Percentiles rank a stretch among this genome's conserved stretches.
phyloP scores from a whole-genome alignment of 30 jellyfish, hydroid and myxozoan genomes.

The Hydractinia echinata region DNA sequence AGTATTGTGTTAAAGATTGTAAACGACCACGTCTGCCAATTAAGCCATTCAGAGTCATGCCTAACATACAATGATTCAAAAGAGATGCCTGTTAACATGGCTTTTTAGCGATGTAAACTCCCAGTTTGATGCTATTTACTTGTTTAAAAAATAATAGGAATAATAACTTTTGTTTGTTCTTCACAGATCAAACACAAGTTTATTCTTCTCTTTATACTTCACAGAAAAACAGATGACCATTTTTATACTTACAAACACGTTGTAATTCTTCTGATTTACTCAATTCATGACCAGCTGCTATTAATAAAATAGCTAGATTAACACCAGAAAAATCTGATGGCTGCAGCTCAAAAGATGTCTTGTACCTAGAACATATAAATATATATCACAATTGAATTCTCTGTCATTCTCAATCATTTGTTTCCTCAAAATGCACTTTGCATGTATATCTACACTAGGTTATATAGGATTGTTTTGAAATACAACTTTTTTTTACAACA shows the following conservation, averaged over 20 bases:
- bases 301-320: constrained; percentile 82
- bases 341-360: constrained; percentile 85
- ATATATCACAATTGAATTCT: too few relatives aligned
- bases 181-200: not conserved
- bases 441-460: too few relatives aligned
- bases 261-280: constrained; percentile 84
- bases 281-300: constrained; percentile 74
- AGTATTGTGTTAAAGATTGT: constrained; percentile 50
- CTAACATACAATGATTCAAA: constrained; percentile 10
- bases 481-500: not conserved
- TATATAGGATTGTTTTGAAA: not conserved
- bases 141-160: too few relatives aligned
- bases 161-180: too few relatives aligned
- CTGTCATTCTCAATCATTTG: too few relatives aligned
- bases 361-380: constrained; percentile 53
- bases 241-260: constrained; percentile 76
- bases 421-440: too few relatives aligned
- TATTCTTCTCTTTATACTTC: not conserved
- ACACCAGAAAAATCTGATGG: constrained; percentile 92
- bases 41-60: constrained; percentile 84
- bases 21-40: constrained; percentile 87
- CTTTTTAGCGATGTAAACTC: too few relatives aligned
- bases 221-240: not conserved
- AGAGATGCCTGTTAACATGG: too few relatives aligned
- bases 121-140: too few relatives aligned